A percentile compares a stretch with the other conserved stretches of the same genome.
These are phyloP conservation scores for Philypnodon macrostomus DNA, from an alignment of 2,797 vertebrate genomes.

Conservation along the genomic window DNA sequence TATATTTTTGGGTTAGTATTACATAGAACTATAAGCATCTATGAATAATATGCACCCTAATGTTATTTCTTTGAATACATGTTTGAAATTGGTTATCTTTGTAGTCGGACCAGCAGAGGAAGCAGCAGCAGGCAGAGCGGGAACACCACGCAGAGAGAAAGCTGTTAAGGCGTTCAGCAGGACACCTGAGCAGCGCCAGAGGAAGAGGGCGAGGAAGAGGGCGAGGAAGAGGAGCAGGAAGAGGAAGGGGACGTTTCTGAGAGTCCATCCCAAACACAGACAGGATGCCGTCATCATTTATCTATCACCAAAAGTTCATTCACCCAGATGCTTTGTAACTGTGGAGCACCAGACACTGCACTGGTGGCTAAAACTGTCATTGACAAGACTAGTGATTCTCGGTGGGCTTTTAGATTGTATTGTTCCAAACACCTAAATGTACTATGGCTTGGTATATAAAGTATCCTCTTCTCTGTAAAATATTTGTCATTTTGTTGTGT, in stretches of 20 bases:
- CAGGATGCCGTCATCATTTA: background rate
- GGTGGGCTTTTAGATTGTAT: constrained; percentile 48
- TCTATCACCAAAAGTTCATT: background rate
- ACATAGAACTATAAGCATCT: too few relatives aligned
- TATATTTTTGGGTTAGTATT: too few relatives aligned
- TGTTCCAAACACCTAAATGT: constrained; percentile 11
- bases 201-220: constrained; percentile 57
- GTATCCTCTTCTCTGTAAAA: too few relatives aligned
- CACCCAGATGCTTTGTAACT: background rate
- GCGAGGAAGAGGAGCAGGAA: constrained; percentile 42
- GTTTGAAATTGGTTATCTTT: constrained; percentile 7
- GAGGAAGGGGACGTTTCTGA: constrained; percentile 60
- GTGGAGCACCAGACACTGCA: background rate
- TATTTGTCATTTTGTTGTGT: background rate
- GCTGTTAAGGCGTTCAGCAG: constrained; percentile 85
- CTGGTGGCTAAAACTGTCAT: constrained; percentile 8
- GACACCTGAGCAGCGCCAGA: constrained; percentile 80
- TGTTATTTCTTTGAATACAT: background rate
- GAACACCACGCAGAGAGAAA: constrained; percentile 88
- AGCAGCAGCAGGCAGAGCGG: constrained; percentile 86
- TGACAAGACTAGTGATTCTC: constrained; percentile 3
- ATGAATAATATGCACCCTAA: too few relatives aligned
- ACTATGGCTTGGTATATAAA: too few relatives aligned
- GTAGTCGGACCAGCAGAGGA: constrained; percentile 86
- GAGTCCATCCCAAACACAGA: background rate